Evolutionary conservation across 2,888 invertebrate species (phyloP), one percentile per base, ranked within the genome.

Genomic region (Cosmia pyralina): DNA sequence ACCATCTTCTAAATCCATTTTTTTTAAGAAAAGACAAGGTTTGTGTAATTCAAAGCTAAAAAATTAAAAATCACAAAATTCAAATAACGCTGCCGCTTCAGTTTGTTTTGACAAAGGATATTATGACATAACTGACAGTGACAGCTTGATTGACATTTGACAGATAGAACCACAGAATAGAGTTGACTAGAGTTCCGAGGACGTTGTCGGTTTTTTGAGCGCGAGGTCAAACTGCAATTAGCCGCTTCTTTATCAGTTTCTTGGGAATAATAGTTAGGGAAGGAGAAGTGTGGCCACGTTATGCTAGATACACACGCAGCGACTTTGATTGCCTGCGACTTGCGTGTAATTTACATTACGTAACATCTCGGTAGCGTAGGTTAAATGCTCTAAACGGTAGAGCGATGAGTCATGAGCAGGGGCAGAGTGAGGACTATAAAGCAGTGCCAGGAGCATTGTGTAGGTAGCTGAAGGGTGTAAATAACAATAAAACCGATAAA

Each of bases 1-100:
- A 8, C 93, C 94, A 75, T 96, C 96, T 75, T 96, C 96, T 84
- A 95, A 81, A 64, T 96, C 96, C 95, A 96, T 95, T 77, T 11
- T 46, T 1, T 38, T 38, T 22, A n/a, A 22, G 1, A 34, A 13
- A 48, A 60, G 13, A 15, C 10, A 22, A 38, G 1, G 17, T 48
- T 15, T 34, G 13, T n/a, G 8, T 28, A 59, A n/a, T n/a, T 34
- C 2, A 53, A 22, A n/a, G 7, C 28, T 58, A 5, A 46, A 74
- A 48, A 38, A 17, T 0, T 19, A 0, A 5, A 53, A 59, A n/a
- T 3, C 6, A 19, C 4, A 19, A 8, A 34, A 60, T 80, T 77
- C 74, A 79, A 77, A 77, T 62, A 46, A 0, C 46, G n/a, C 72
- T 46, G 34, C 44, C 15, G 46, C 6, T 34, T 38, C 4, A 0